Evolutionary conservation across 30 jellyfish, hydroid and myxozoan genomes (phyloP), one percentile per base, ranked within the genome.

Genomic region (Morbakka virulenta): DNA sequence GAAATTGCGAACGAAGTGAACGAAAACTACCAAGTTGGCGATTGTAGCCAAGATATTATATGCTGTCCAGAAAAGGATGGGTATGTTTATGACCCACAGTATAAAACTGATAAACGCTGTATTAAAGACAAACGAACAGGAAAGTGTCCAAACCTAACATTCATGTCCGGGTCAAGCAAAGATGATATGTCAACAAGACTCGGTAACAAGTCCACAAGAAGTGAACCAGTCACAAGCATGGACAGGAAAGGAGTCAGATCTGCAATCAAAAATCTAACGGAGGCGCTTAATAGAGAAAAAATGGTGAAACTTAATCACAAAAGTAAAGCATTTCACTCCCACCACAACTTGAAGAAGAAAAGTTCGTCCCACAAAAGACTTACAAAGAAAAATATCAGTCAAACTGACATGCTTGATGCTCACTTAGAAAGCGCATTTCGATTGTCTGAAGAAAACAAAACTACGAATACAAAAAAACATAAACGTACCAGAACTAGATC

Each of bases 1-100:
- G 98, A 91, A 25, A 74, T 91, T 25, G 98, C 98, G 1, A 86
- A 91, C 2, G 98, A 91, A 79, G 98, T 91, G 2, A 83, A 91
- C 53, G 77, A 62, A 26, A 48, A 35, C 62, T 91, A 28, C 28
- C 77, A 14, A 28, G 77, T 25, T 22, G 31, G 20, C 12, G 77
- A 65, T 30, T 65, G 31, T 30, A 65, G 52, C 31, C 4, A 28
- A 20, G 67, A 64, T n/a, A 65, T 65, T 22, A 65, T 65, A 20
- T 65, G 77, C 77, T 65, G 77, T 65, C 77, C 77, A 2, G 77
- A 31, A 4, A 14, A 41, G 17, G 57, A 41, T 17, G 57, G 57
- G 57, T 41, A 41, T 17, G 57, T 41, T 41, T 41, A 41, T 17
- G 57, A 41, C 17, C 57, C 57, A 41, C 9, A 17, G 57, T 17